These are phyloP conservation scores for Xanthia togata DNA, from an alignment of 2,888 invertebrate genomes.

Conservation along the genomic window DNA sequence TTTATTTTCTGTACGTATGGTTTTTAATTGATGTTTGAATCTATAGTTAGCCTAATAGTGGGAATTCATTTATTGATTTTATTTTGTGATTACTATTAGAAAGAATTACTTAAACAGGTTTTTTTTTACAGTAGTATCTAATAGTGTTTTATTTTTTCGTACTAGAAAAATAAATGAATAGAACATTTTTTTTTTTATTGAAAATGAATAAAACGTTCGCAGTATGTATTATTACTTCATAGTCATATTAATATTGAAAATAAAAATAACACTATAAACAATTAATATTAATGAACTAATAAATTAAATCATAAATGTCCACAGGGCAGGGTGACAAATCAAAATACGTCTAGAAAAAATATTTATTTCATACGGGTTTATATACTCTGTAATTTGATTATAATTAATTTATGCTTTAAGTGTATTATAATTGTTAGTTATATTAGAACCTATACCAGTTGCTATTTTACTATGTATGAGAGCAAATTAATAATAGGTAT, in stretches of 20 bases:
- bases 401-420: slow-evolving; percentile 2
- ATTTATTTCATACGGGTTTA: slow-evolving; percentile 15
- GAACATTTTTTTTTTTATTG: background rate
- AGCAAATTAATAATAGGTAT: too few species aligned
- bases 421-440: background rate
- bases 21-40: too few species aligned
- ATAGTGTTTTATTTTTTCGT: too few species aligned
- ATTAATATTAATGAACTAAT: slow-evolving; percentile 43
- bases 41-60: too few species aligned
- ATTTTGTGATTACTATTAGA: too few species aligned
- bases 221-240: background rate
- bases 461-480: too few species aligned
- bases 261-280: background rate
- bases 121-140: background rate
- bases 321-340: slow-evolving; percentile 37
- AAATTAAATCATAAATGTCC: slow-evolving; percentile 31
- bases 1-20: too few species aligned
- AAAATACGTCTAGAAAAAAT: slow-evolving; percentile 36
- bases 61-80: too few species aligned
- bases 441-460: too few species aligned
- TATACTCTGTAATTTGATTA: slow-evolving; percentile 18
- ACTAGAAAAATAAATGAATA: too few species aligned
- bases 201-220: background rate
- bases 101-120: too few species aligned
- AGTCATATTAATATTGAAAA: background rate